These are phyloP conservation scores for Agraylea sexmaculata DNA, from an alignment of 1,140 invertebrate species.

Conservation along the genomic window DNA sequence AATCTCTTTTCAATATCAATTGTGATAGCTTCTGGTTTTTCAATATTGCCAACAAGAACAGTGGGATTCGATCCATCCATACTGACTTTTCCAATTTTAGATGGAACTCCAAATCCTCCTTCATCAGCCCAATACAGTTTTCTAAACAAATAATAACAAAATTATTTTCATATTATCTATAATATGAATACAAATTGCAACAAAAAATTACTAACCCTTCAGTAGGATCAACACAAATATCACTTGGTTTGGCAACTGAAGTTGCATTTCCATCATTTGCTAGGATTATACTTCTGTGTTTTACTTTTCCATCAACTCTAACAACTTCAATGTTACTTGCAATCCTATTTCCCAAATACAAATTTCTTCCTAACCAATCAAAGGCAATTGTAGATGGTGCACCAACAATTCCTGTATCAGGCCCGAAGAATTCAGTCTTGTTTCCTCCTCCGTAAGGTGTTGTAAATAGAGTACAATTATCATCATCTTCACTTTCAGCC, in stretches of 20 bases:
- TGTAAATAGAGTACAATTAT: conserved; percentile 72
- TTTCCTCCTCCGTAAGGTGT: conserved; percentile 81
- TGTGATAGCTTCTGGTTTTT: conserved; percentile 69
- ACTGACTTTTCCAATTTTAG: conserved; percentile 83
- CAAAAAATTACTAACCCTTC: conserved; percentile 67
- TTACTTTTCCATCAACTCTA: conserved; percentile 71
- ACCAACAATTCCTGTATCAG: conserved; percentile 75
- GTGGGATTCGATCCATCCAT: conserved; percentile 83
- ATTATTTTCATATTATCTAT: conserved; percentile 12
- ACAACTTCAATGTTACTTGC: conserved; percentile 90
- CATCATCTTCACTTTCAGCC: conserved; percentile 58
- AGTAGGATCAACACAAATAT: conserved; percentile 80
- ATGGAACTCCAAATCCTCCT: conserved; percentile 78
- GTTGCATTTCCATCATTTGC: conserved; percentile 79
- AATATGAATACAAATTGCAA: conserved; percentile 5
- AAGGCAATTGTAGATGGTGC: conserved; percentile 85
- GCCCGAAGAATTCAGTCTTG: conserved; percentile 67
- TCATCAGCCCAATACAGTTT: conserved; percentile 94
- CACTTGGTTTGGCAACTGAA: conserved; percentile 78
- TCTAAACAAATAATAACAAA: conserved; percentile 30
- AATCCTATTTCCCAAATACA: conserved; percentile 85
- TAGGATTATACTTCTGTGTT: conserved; percentile 77
- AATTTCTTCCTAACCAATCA: conserved; percentile 91
- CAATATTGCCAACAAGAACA: conserved; percentile 52
- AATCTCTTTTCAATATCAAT: conserved; percentile 75